Evolutionary conservation across 2,888 invertebrate genomes (phyloP), one percentile per base, ranked within the genome.

Genomic region (Trissolcus brochymenae): DNA sequence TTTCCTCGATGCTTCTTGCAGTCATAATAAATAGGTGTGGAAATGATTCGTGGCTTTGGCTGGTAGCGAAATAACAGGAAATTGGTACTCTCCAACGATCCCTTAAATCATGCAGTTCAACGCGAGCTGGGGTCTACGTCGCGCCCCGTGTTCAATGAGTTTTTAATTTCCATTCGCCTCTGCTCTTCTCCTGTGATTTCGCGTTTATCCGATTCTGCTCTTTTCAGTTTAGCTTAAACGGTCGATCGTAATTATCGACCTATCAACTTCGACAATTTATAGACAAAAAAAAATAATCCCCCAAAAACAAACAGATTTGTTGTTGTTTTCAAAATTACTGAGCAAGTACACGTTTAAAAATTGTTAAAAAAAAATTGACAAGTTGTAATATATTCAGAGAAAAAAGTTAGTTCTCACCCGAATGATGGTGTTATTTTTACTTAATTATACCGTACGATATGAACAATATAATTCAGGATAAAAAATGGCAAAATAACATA

Each of bases 21-120:
- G 76, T 80, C 81, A 83, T 88, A 88, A 87, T 87, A 81, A 83
- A 85, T 86, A 87, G 88, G 88, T 87, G 88, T 87, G 85, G 88
- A 88, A 87, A 88, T 87, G 87, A 88, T 86, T 88, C 86, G 88
- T 87, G 85, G 84, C 84, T 84, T 82, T 81, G 84, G 83, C 77
- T 83, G 84, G 84, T 85, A 85, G 83, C 84, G 78, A 81, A 83
- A 84, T 81, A 82, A 76, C 83, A 85, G 83, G 82, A 85, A 86
- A 86, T 85, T 86, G 84, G 85, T 84, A 84, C 84, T 84, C 84
- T 84, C 82, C 77, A 83, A 79, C 84, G 83, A 84, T 84, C 84
- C 84, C 81, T 81, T 86, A 86, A 86, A 86, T 86, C 86, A 86
- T 82, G 81, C 78, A 83, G 82, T 81, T 80, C 61, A 78, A 50